Evolutionary conservation across 1,140 invertebrate species (phyloP).

Genomic region (Rhopalosiphum maidis): DNA sequence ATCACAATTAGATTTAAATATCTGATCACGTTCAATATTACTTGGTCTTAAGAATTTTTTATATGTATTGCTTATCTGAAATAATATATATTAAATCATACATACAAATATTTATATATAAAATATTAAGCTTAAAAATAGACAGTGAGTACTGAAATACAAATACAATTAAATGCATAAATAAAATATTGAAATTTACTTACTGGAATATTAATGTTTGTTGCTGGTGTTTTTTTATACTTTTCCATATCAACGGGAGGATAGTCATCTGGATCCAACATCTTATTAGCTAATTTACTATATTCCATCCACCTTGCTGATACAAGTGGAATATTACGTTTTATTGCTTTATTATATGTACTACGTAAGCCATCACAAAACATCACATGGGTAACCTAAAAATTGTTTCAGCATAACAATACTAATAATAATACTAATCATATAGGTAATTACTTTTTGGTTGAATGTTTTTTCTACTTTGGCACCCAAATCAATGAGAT

Average conservation of each 20-base stretch:
- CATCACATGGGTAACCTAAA: conserved; percentile 43
- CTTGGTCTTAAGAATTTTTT: conserved; percentile 53
- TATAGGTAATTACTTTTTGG: conserved; percentile 13
- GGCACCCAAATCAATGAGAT: conserved; percentile 19
- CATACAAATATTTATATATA: not conserved
- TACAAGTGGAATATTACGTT: conserved; percentile 43
- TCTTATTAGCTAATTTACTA: conserved; percentile 28
- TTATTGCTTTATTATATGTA: conserved; percentile 32
- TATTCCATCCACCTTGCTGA: conserved; percentile 43
- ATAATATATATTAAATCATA: not conserved
- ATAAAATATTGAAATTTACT: not conserved
- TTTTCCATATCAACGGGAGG: conserved; percentile 29
- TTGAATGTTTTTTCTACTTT: conserved; percentile 51
- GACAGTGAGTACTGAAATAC: not conserved
- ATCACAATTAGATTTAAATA: conserved; percentile 11
- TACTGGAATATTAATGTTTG: conserved; percentile 14
- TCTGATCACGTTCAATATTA: conserved; percentile 4
- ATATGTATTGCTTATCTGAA: not conserved
- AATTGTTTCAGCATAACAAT: not conserved
- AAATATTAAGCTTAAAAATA: not conserved
- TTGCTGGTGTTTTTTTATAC: not conserved
- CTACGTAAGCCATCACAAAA: conserved; percentile 41
- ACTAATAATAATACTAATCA: not conserved
- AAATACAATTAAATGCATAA: not conserved
- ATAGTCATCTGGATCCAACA: conserved; percentile 25